A percentile compares a stretch with the other conserved stretches of the same genome.
phyloP scores from a whole-genome alignment of 2,888 invertebrate species.

The Galerucella calmariensis region DNA sequence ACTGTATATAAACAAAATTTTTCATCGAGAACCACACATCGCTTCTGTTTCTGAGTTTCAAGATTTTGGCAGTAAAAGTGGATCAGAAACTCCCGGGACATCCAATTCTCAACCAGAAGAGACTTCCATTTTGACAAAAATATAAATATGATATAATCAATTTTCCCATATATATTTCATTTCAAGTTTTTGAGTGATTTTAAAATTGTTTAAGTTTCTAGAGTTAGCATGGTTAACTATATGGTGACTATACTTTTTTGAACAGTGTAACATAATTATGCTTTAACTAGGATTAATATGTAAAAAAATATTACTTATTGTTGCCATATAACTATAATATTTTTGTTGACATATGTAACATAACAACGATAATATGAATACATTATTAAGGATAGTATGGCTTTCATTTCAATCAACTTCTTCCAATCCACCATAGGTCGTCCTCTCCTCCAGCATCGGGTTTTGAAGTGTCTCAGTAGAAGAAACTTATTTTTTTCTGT shows the following conservation, averaged over 20 bases:
- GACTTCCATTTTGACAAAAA: too few species aligned
- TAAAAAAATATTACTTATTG: slow-evolving; percentile 48
- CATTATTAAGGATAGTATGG: slow-evolving; percentile 28
- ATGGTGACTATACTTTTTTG: slow-evolving; percentile 39
- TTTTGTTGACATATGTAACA: slow-evolving; percentile 52
- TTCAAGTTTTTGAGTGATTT: background rate
- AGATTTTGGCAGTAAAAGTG: too few species aligned
- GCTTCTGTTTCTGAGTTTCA: too few species aligned
- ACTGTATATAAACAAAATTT: too few species aligned
- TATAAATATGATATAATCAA: too few species aligned
- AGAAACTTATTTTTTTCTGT: too few species aligned
- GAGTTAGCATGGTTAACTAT: background rate
- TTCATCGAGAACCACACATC: too few species aligned
- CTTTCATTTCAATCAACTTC: slow-evolving; percentile 6
- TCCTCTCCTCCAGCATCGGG: background rate
- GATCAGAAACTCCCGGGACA: too few species aligned
- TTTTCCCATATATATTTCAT: background rate
- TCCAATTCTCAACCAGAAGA: too few species aligned
- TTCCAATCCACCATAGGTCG: background rate
- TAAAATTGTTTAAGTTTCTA: background rate
- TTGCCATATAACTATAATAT: slow-evolving; percentile 47
- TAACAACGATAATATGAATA: slow-evolving; percentile 47
- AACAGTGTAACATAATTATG: slow-evolving; percentile 45
- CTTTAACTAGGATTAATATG: slow-evolving; percentile 45
- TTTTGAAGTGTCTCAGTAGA: too few species aligned